Conservation (phyloP, 2,888 invertebrate species). For the Resseliella maxima region DNA sequence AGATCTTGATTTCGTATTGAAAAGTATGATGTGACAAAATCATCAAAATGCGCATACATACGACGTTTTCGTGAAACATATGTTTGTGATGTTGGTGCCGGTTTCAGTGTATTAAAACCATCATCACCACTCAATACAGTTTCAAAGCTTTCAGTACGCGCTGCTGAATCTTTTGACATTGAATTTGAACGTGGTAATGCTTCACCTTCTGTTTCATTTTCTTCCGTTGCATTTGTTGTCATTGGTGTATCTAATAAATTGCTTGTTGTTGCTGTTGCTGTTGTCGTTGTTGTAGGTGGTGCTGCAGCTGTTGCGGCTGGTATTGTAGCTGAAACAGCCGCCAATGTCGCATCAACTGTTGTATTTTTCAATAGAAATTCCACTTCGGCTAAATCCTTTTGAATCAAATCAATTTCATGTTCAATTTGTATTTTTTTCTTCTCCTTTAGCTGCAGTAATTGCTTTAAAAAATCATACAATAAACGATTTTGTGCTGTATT, state of each 20-base stretch:
- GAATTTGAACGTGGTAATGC: background rate
- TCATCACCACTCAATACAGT: constrained; percentile 46
- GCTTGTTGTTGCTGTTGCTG: constrained; percentile 56
- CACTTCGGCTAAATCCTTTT: constrained; percentile 78
- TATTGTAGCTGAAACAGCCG: constrained; percentile 9
- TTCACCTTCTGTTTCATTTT: background rate
- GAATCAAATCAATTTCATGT: constrained; percentile 80
- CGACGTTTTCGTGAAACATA: constrained; percentile 78
- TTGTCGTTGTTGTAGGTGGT: constrained; percentile 32
- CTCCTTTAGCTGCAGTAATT: constrained; percentile 79
- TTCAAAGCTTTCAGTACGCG: constrained; percentile 14
- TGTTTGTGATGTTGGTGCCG: constrained; percentile 65
- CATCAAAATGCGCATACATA: constrained; percentile 88
- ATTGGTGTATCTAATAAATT: constrained; percentile 17
- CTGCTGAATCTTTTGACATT: constrained; percentile 1
- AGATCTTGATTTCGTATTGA: constrained; percentile 79
- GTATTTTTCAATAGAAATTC: constrained; percentile 71
- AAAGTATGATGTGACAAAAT: constrained; percentile 89
- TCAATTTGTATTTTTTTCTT: constrained; percentile 75
- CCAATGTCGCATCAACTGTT: constrained; percentile 49
- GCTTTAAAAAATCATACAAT: constrained; percentile 84
- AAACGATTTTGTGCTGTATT: constrained; percentile 83
- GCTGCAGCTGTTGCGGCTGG: constrained; percentile 58
- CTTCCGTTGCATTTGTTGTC: constrained; percentile 2
- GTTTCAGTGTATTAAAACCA: constrained; percentile 57